Base-by-base conservation (phyloP, 2,888 invertebrate genomes). In the Disparrhopalites patrizii region DNA sequence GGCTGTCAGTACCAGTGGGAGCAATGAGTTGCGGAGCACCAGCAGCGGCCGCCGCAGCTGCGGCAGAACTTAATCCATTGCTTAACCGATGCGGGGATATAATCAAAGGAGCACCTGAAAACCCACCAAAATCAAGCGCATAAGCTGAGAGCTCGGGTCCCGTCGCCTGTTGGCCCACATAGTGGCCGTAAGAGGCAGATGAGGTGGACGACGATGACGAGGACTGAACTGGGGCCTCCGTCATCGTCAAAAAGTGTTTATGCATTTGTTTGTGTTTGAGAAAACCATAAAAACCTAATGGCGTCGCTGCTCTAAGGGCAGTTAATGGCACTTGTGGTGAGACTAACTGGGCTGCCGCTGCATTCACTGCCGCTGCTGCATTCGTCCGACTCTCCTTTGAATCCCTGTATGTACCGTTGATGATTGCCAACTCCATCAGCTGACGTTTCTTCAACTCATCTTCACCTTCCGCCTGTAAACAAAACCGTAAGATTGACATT, bases 391-490 rank as follows among this genome's bases (percentile, higher is more conserved):
- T 70, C 69, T 75, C 75, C 64, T 75, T 93, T 68, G 93, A 93
- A 81, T 97, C 96, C 80, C 98, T 88, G 85, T 98, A 99, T 64
- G 99, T 99, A 80, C 99, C 99, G 81, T 99, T 99, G 80, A 99
- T 97, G 78, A 99, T 99, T 78, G 99, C 99, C 80, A 99, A 85
- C 82, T 99, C 99, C 98, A 99, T 99, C 77, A 99, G 85, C 83
- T 99, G 99, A 80, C 97, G 88, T 82, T 99, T 97, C 86, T 99
- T 99, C 79, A 99, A 84, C 81, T 99, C 99, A 82, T 99, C 99
- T 85, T 99, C 99, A 71, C 99, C 99, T 81, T 99, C 99, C 70
- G 97, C 96, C 96, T 99, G 89, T 20, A 23, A 57, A 38, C 33
- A 18, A 43, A 60, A 62, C 18, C n/a, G n/a, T n/a, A n/a, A n/a